A percentile compares a stretch with the other conserved stretches of the same genome.
Evolutionary conservation across 2,888 invertebrate genomes (phyloP).

Genomic region (Nasonovia ribisnigri): DNA sequence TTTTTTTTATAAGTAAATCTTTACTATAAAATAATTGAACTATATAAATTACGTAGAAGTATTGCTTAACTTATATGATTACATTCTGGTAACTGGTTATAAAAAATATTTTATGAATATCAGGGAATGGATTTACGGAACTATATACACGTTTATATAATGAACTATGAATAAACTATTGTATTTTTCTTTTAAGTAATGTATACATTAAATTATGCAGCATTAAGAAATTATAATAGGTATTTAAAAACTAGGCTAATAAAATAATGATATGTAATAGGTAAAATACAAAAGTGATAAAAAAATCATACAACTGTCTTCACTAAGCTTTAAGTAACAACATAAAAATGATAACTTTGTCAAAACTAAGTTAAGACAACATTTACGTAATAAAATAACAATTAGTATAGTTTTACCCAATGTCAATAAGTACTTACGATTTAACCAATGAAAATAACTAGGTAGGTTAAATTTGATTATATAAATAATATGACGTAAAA

Average conservation of each 20-base stretch:
- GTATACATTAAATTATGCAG: too few relatives aligned
- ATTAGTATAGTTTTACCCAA: not conserved
- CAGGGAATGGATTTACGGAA: not conserved
- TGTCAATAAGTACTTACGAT: not conserved
- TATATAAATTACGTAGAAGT: not conserved
- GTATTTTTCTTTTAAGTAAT: not conserved
- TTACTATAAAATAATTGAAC: not conserved
- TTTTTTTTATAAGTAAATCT: not conserved
- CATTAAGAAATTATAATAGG: not conserved
- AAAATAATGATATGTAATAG: not conserved
- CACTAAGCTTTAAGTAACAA: not conserved
- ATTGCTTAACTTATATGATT: not conserved
- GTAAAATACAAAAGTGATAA: not conserved
- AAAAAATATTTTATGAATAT: not conserved
- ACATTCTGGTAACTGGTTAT: not conserved
- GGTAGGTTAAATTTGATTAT: not conserved
- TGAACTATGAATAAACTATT: not conserved
- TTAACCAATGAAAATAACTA: not conserved
- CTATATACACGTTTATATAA: not conserved
- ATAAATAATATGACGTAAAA: too few relatives aligned
- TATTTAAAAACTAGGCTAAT: not conserved
- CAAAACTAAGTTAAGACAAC: not conserved
- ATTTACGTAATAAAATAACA: not conserved
- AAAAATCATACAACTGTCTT: not conserved
- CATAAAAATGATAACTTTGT: not conserved